phyloP scores from a whole-genome alignment of 2,113 vertebrate species.

The Cygnus buccinator region DNA sequence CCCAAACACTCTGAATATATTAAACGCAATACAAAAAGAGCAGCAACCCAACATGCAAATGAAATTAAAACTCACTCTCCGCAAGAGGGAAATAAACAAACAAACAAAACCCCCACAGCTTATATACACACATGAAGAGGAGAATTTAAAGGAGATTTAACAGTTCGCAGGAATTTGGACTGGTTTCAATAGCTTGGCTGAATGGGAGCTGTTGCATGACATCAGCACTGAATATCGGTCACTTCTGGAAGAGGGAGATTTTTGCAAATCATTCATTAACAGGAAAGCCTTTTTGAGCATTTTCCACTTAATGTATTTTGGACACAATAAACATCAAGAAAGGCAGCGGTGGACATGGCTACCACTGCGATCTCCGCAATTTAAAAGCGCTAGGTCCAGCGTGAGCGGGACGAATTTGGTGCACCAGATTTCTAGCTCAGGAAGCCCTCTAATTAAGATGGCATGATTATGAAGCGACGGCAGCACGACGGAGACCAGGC shows the following conservation, averaged over 20 bases:
- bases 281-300: neutral
- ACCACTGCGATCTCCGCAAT: accelerated
- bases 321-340: neutral
- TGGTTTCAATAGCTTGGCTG: constrained; percentile 35
- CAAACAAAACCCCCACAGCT: constrained; percentile 43
- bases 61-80: constrained; percentile 8
- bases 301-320: neutral
- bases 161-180: constrained; percentile 39
- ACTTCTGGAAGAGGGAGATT: neutral
- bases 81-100: constrained; percentile 47
- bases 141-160: constrained; percentile 49
- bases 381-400: neutral
- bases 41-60: constrained; percentile 57
- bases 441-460: constrained; percentile 1
- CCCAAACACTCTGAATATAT: constrained; percentile 28
- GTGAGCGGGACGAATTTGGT: neutral
- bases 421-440: neutral
- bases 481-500: neutral
- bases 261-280: neutral
- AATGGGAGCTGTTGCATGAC: constrained; percentile 30
- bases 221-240: neutral
- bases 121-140: constrained; percentile 30
- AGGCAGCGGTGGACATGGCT: neutral
- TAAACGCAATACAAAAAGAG: constrained; percentile 43
- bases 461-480: neutral